Conservation (phyloP, 2,888 invertebrate species). For the Nymphalis polychloros region DNA sequence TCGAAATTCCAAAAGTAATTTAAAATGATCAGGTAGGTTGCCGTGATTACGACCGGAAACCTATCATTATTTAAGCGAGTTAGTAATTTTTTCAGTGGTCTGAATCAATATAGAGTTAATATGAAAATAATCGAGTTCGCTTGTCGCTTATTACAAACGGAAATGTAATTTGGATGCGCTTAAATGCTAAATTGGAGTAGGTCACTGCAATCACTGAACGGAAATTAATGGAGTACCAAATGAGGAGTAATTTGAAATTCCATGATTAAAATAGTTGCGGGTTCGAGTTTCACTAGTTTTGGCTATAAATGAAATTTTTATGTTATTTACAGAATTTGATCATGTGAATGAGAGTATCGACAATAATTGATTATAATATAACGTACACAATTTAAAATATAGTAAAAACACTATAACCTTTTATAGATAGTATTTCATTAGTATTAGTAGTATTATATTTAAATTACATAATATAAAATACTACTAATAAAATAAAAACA, state of each 20-base stretch:
- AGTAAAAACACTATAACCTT: background rate
- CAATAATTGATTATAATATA: background rate
- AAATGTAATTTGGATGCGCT: slow-evolving; percentile 56
- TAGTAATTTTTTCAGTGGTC: slow-evolving; percentile 61
- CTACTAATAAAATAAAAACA: no score
- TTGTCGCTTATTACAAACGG: slow-evolving; percentile 64
- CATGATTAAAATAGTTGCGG: slow-evolving; percentile 37
- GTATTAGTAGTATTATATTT: no score
- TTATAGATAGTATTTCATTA: no score
- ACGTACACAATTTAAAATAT: background rate
- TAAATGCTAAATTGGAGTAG: slow-evolving; percentile 48
- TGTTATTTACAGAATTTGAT: background rate
- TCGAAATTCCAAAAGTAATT: slow-evolving; percentile 37
- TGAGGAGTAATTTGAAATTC: slow-evolving; percentile 39
- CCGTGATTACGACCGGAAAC: slow-evolving; percentile 39
- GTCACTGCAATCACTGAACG: slow-evolving; percentile 41
- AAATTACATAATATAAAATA: no score
- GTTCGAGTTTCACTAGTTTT: slow-evolving; percentile 27
- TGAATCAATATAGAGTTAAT: slow-evolving; percentile 71
- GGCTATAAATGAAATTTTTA: slow-evolving; percentile 14
- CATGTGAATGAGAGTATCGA: background rate
- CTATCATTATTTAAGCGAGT: slow-evolving; percentile 69
- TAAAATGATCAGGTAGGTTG: slow-evolving; percentile 39
- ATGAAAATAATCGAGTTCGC: slow-evolving; percentile 75
- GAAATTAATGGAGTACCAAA: slow-evolving; percentile 40